A percentile compares a stretch with the other conserved stretches of the same genome.
Conservation (phyloP, 2,888 invertebrate species). For the Hydroisotoma schaefferi region DNA sequence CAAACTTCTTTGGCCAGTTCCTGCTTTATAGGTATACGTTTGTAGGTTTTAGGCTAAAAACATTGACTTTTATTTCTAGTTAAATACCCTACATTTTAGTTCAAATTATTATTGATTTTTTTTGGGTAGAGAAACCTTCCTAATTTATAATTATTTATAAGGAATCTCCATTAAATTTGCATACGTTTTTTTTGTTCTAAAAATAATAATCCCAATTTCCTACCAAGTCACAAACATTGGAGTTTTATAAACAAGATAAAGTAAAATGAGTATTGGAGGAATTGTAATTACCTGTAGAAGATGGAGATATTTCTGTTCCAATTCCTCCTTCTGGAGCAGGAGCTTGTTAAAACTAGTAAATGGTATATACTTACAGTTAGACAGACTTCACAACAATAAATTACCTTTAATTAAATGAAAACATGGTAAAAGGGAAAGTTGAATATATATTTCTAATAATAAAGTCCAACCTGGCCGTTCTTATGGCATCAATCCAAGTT, state of each 20-base stretch:
- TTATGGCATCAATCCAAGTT: conserved; percentile 83
- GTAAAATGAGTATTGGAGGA: not conserved
- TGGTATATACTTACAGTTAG: too few relatives aligned
- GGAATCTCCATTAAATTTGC: not conserved
- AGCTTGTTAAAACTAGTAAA: conserved; percentile 77
- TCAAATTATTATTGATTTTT: too few relatives aligned
- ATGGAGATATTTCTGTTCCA: conserved; percentile 88
- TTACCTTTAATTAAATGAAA: not conserved
- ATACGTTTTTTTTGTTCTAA: not conserved
- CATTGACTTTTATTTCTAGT: too few relatives aligned
- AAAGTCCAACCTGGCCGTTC: conserved; percentile 71
- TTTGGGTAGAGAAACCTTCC: too few relatives aligned
- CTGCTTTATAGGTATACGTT: too few relatives aligned
- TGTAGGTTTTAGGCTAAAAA: too few relatives aligned
- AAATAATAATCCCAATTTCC: not conserved
- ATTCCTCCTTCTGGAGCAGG: conserved; percentile 79
- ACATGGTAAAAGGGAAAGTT: not conserved
- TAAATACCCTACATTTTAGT: too few relatives aligned
- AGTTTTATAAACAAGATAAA: not conserved
- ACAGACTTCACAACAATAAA: too few relatives aligned
- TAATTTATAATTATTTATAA: too few relatives aligned
- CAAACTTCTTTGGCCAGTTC: too few relatives aligned
- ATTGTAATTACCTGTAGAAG: conserved; percentile 56
- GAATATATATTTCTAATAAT: not conserved
- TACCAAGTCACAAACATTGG: not conserved